Percentiles rank a stretch among this genome's conserved stretches.
Evolutionary conservation across 2,113 vertebrate genomes (phyloP).

Genomic region (Oriolus oriolus): DNA sequence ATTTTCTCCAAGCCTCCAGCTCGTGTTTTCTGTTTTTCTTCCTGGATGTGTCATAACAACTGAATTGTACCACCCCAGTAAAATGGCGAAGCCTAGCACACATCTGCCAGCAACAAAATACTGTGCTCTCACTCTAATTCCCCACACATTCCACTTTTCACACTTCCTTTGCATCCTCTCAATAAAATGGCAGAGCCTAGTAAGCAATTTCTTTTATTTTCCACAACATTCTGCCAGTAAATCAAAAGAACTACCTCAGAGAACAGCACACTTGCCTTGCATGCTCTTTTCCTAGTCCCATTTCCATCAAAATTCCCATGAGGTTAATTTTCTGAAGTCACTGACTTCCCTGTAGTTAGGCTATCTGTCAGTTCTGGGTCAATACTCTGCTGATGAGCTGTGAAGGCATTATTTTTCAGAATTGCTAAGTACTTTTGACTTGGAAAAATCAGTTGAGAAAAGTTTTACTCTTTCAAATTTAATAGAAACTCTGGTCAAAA

Average conservation of each 20-base stretch:
- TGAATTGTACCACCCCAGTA: slow-evolving; percentile 15
- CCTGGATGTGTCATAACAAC: slow-evolving; percentile 60
- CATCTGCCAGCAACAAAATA: slow-evolving; percentile 53
- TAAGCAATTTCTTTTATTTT: slow-evolving; percentile 45
- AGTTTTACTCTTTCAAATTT: not conserved
- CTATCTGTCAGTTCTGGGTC: not conserved
- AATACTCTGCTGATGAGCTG: not conserved
- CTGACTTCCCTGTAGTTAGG: not conserved
- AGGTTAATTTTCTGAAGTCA: not conserved
- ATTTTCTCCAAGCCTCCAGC: slow-evolving; percentile 37
- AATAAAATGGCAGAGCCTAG: not conserved
- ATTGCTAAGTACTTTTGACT: not conserved
- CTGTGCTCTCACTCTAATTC: slow-evolving; percentile 41
- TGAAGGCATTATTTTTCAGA: not conserved
- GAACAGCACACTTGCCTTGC: not conserved
- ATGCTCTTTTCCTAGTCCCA: not conserved
- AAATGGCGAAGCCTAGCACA: slow-evolving; percentile 33
- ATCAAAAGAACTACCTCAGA: not conserved
- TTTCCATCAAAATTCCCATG: not conserved
- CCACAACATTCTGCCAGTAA: slow-evolving; percentile 7
- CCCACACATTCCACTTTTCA: slow-evolving; percentile 38
- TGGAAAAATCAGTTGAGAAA: not conserved
- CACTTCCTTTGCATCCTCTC: slow-evolving; percentile 40
- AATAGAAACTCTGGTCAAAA: not conserved
- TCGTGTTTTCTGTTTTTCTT: slow-evolving; percentile 57